These are phyloP conservation scores for Drosophila elegans DNA, from an alignment of 1,140 invertebrate species.

Conservation along the genomic window DNA sequence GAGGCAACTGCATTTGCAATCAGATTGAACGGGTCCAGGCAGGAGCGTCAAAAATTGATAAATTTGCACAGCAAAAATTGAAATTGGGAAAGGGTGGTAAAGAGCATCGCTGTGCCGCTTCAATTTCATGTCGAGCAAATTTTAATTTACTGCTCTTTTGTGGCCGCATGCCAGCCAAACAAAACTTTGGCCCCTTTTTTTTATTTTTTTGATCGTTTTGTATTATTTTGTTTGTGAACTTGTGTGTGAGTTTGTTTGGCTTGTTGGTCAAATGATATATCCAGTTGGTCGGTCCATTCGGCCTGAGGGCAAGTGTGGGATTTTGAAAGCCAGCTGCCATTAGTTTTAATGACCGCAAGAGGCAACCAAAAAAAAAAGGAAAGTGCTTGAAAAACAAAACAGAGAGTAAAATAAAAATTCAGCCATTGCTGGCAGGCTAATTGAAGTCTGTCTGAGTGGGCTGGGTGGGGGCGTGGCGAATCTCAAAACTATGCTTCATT, in stretches of 20 bases:
- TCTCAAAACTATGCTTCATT: constrained; percentile 77
- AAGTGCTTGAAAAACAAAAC: constrained; percentile 40
- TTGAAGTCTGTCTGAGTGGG: constrained; percentile 55
- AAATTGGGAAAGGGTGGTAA: constrained; percentile 13
- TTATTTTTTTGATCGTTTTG: background rate
- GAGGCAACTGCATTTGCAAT: constrained; percentile 18
- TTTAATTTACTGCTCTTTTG: constrained; percentile 82
- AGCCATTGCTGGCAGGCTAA: constrained; percentile 55
- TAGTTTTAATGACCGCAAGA: constrained; percentile 67
- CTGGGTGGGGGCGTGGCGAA: constrained; percentile 26
- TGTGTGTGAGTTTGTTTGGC: constrained; percentile 47
- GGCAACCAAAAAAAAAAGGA: constrained; percentile 22
- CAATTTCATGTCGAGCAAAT: constrained; percentile 81
- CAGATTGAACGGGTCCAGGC: constrained; percentile 15
- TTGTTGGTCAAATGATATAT: constrained; percentile 74
- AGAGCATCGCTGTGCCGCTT: constrained; percentile 40
- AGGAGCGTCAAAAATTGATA: constrained; percentile 25
- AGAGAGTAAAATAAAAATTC: constrained; percentile 45
- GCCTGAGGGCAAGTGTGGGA: constrained; percentile 38
- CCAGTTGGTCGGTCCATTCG: constrained; percentile 41
- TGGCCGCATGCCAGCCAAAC: constrained; percentile 73
- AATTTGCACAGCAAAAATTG: constrained; percentile 15
- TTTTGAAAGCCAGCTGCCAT: constrained; percentile 60
- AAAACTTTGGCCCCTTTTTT: constrained; percentile 54
- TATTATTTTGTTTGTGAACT: constrained; percentile 15